These are phyloP conservation scores for Aelia acuminata DNA, from an alignment of 2,888 invertebrate species.

Conservation along the genomic window DNA sequence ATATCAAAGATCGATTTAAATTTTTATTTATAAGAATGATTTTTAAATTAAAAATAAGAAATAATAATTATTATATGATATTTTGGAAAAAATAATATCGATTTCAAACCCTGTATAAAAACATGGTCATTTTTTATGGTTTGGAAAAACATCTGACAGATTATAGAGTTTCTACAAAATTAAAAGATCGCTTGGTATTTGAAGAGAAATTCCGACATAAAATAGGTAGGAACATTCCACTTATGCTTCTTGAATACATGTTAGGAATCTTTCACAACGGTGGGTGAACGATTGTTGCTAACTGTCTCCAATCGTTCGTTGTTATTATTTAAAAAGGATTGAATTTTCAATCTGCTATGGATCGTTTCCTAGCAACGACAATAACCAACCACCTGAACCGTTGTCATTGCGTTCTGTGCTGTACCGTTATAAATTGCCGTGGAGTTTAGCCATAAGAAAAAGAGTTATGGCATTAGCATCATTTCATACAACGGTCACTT, in stretches of 20 bases:
- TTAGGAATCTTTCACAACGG: not conserved
- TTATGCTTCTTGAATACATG: not conserved
- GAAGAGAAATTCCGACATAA: too few relatives aligned
- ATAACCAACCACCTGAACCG: not conserved
- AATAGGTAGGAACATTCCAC: too few relatives aligned
- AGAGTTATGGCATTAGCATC: not conserved
- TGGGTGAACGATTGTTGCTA: not conserved
- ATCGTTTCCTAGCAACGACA: not conserved
- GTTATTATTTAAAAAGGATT: not conserved
- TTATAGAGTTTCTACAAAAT: too few relatives aligned
- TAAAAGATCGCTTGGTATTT: too few relatives aligned
- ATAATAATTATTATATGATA: too few relatives aligned
- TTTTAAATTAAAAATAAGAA: too few relatives aligned
- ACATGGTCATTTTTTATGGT: too few relatives aligned
- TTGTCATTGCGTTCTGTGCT: not conserved
- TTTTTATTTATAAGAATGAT: too few relatives aligned
- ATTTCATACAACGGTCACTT: not conserved
- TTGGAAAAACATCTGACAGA: too few relatives aligned
- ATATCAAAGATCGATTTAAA: too few relatives aligned
- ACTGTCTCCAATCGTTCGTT: not conserved
- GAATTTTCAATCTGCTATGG: constrained; percentile 32
- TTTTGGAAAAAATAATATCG: too few relatives aligned
- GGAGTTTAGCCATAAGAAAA: not conserved
- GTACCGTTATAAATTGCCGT: not conserved
- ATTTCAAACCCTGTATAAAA: too few relatives aligned